phyloP scores from a whole-genome alignment of 2,113 vertebrate genomes.

The Lichenostomus cassidix region DNA sequence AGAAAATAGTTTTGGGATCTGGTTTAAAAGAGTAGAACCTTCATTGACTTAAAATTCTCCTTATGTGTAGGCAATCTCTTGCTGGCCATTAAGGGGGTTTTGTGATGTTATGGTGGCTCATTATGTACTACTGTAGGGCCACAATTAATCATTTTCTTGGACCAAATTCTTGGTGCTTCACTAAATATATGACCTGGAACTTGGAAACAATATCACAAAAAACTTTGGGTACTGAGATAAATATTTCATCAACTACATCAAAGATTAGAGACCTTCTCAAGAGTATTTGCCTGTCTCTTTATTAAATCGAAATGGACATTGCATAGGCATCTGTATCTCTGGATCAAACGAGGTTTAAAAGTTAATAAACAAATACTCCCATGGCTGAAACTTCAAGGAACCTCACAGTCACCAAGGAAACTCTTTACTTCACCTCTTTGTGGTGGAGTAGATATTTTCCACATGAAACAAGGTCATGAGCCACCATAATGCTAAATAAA shows the following conservation, averaged over 20 bases:
- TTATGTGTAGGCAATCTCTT: not conserved
- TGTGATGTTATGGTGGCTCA: not conserved
- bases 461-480: not conserved
- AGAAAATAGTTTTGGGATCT: not conserved
- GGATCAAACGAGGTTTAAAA: not conserved
- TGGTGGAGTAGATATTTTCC: not conserved
- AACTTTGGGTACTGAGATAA: not conserved
- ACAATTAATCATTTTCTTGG: not conserved
- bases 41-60: not conserved
- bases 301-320: not conserved
- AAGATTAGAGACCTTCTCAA: constrained; percentile 9
- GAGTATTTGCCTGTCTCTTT: not conserved
- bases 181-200: not conserved
- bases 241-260: not conserved
- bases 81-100: not conserved
- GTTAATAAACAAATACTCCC: not conserved
- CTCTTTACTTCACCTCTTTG: not conserved
- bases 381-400: not conserved
- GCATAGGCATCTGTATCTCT: not conserved
- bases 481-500: not conserved
- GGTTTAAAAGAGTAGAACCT: not conserved
- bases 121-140: not conserved
- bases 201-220: not conserved
- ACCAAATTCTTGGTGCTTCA: not conserved
- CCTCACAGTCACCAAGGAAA: not conserved